Conservation (phyloP, 2,797 vertebrate species). For the Eurystomus glaucurus region DNA sequence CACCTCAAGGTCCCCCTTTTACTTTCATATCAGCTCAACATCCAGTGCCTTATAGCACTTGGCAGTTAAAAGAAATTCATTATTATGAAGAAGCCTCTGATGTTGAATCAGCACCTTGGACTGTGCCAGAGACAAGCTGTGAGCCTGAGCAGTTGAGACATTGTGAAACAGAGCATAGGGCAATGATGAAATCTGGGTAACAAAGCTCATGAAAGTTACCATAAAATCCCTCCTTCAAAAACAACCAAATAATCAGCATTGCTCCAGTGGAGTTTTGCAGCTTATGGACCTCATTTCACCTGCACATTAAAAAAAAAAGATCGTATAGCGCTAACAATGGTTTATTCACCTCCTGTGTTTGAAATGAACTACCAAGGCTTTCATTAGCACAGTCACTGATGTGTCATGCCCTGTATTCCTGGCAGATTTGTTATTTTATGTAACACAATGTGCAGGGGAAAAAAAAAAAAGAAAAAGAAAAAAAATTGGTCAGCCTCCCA, state of each 20-base stretch:
- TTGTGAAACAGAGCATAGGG: not conserved
- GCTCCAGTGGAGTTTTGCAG: not conserved
- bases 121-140: slow-evolving; percentile 44
- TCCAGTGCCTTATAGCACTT: slow-evolving; percentile 37
- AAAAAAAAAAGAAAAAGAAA: not conserved
- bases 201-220: not conserved
- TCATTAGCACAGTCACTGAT: slow-evolving; percentile 53
- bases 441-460: not conserved
- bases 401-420: slow-evolving; percentile 60
- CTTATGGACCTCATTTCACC: not conserved
- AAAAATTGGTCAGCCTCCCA: not conserved
- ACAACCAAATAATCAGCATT: not conserved
- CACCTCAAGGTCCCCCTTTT: slow-evolving; percentile 20
- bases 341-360: slow-evolving; percentile 63
- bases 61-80: slow-evolving; percentile 17
- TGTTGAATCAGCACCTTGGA: slow-evolving; percentile 46
- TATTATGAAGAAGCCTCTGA: not conserved
- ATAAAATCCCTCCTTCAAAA: not conserved
- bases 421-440: slow-evolving; percentile 56
- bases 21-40: slow-evolving; percentile 45
- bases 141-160: not conserved
- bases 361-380: slow-evolving; percentile 5
- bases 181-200: not conserved
- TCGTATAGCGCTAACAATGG: slow-evolving; percentile 12
- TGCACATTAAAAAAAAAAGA: not conserved